Conservation (phyloP, 1,140 invertebrate species). For the Acromyrmex heyeri region DNA sequence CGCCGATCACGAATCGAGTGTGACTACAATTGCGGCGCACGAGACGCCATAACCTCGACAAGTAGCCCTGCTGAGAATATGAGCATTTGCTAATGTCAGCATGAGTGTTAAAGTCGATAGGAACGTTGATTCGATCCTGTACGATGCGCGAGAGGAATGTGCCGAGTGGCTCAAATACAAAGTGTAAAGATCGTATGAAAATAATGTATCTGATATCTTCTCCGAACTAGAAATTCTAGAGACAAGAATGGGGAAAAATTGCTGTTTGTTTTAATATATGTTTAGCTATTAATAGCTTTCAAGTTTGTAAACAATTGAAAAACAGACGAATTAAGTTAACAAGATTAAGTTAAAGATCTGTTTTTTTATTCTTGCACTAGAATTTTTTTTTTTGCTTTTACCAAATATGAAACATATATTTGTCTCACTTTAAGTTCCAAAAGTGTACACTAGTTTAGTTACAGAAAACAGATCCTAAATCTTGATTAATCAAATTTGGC, state of each 20-base stretch:
- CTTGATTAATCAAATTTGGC: background rate
- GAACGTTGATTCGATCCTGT: background rate
- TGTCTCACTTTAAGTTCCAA: too few species aligned
- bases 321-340: background rate
- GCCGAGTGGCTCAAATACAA: background rate
- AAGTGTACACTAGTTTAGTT: too few species aligned
- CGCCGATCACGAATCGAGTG: background rate
- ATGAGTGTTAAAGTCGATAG: background rate
- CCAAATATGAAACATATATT: too few species aligned
- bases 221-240: background rate
- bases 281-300: background rate
- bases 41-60: conserved; percentile 65
- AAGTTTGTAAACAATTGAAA: background rate
- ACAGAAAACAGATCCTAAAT: too few species aligned
- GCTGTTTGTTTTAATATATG: background rate
- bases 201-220: background rate
- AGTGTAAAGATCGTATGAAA: background rate
- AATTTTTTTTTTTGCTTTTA: too few species aligned
- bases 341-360: background rate
- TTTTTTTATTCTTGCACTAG: too few species aligned
- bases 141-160: background rate
- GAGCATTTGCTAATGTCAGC: conserved; percentile 46
- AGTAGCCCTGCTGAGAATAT: background rate
- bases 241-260: background rate
- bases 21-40: conserved; percentile 3